phyloP scores from a whole-genome alignment of 2,113 vertebrate species.

The Mohoua ochrocephala region DNA sequence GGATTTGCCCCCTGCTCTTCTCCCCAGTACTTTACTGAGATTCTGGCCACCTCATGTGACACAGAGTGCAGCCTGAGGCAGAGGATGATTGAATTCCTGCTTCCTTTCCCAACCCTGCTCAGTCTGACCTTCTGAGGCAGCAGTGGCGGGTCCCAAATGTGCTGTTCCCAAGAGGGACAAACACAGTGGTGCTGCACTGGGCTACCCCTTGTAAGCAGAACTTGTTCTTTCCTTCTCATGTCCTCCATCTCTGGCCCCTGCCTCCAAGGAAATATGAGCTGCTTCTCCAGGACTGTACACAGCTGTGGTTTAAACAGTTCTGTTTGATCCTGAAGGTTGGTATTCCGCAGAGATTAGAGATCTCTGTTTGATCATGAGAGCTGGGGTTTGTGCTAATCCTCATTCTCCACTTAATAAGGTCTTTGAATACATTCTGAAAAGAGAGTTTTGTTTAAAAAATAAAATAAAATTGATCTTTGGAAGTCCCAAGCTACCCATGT shows the following conservation, averaged over 20 bases:
- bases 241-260: neutral
- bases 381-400: neutral
- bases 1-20: neutral
- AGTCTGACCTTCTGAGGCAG: neutral
- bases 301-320: neutral
- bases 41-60: neutral
- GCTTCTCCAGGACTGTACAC: neutral
- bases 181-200: neutral
- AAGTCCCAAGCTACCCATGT: neutral
- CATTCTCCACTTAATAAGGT: neutral
- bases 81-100: neutral
- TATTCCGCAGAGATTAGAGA: neutral
- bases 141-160: neutral
- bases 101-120: neutral
- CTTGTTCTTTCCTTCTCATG: neutral
- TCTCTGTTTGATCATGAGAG: neutral
- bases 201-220: neutral
- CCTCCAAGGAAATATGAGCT: neutral
- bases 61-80: neutral
- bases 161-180: neutral
- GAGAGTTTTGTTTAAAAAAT: neutral
- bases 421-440: neutral
- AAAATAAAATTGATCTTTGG: neutral
- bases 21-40: neutral
- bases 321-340: neutral